These are phyloP conservation scores for Euzetes globulus DNA, from an alignment of 2,888 invertebrate genomes.

Conservation along the genomic window DNA sequence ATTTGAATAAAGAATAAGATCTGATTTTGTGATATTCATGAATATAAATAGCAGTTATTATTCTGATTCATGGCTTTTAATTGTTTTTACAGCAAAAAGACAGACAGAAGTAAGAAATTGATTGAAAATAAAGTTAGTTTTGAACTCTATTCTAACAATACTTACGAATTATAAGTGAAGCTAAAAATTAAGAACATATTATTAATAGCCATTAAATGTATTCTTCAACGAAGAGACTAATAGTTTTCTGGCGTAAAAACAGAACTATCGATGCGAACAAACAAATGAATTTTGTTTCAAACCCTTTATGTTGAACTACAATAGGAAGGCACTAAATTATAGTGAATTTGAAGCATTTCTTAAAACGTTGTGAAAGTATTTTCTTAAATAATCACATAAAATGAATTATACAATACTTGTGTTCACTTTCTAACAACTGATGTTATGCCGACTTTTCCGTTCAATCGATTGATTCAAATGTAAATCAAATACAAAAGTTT, in stretches of 20 bases:
- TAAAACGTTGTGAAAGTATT: no score
- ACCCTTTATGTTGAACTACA: no score
- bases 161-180: neutral
- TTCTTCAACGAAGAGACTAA: neutral
- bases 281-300: neutral
- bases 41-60: neutral
- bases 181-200: neutral
- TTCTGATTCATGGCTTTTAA: neutral
- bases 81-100: neutral
- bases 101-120: neutral
- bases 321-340: no score
- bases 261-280: neutral
- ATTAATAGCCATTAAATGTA: neutral
- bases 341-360: no score
- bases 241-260: constrained; percentile 1
- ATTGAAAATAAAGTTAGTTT: neutral
- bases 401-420: no score
- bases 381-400: no score
- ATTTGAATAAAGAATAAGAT: neutral
- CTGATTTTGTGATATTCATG: neutral
- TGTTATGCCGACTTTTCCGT: no score
- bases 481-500: no score
- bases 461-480: no score
- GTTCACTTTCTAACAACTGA: no score
- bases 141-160: neutral